Base-by-base conservation (phyloP, 2,113 vertebrate species). In the Scophthalmus maximus region DNA sequence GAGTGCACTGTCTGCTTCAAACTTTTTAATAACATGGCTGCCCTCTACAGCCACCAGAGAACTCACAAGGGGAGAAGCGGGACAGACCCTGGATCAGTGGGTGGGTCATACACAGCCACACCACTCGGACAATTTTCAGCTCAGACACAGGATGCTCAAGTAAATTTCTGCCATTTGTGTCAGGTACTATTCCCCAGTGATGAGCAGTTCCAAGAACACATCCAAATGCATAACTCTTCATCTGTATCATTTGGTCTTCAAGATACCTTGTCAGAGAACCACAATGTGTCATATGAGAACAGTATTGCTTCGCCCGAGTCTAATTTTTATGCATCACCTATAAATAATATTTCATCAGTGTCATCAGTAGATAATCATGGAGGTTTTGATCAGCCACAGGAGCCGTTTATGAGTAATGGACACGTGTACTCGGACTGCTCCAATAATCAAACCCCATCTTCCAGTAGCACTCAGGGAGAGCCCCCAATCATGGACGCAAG, bases 1-100 rank as follows among this genome's bases (percentile, higher is more conserved):
- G 94, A 94, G 61, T 97, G 96, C 61, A 89, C 87, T 0, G 73
- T 96, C 34, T 97, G 96, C 68, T 92, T 94, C 73, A 97, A 96
- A 69, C 92, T 93, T 51, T 95, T 97, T 60, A 94, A 92, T 61
- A 96, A 96, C 46, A 91, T 96, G 83, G 95, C 95, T 23, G 95
- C 95, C 6, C 95, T 96, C 68, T 96, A 94, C 81, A 96, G 94
- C 78, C 96, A 97, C 84, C 92, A 96, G 83, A 93, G 96, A 26
- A 93, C 88, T 23, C 96, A 97, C 69, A 94, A 91, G 59, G 78
- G 83, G 6, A 86, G 88, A 80, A 81, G 83, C 1, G 79, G 67
- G n/a, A 53, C 63, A 3, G 84, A 82, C 8, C 20, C 56, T 0
- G 26, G 51, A 30, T 76, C 67, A 0, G 7, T 79, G n/a, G 72